Conservation (phyloP, 2,797 vertebrate species). For the Megalops cyprinoides region DNA sequence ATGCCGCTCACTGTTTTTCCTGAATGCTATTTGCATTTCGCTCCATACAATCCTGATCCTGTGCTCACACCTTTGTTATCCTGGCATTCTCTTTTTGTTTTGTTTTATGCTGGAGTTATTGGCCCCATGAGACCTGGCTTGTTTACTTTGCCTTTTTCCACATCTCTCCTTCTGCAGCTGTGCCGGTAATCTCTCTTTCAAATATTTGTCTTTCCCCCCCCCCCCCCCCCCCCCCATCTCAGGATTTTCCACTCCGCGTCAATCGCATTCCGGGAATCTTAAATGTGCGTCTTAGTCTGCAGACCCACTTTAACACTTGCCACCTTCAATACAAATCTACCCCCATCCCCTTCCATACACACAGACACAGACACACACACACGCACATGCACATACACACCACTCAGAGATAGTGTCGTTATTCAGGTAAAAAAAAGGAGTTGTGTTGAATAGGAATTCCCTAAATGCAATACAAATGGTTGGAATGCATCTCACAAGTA, state of each 20-base stretch:
- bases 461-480: background rate
- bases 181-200: constrained; percentile 75
- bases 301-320: constrained; percentile 64
- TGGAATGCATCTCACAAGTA: background rate
- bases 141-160: constrained; percentile 73
- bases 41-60: constrained; percentile 22
- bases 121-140: constrained; percentile 67
- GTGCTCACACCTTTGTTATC: constrained; percentile 20
- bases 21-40: constrained; percentile 46
- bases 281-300: constrained; percentile 58
- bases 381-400: constrained; percentile 32
- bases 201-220: constrained; percentile 81
- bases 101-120: constrained; percentile 52
- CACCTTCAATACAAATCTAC: constrained; percentile 68
- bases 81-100: constrained; percentile 48
- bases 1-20: constrained; percentile 32
- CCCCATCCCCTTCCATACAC: constrained; percentile 25
- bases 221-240: too few species aligned
- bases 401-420: constrained; percentile 30
- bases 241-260: constrained; percentile 41
- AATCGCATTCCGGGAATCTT: constrained; percentile 56
- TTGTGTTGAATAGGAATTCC: constrained; percentile 51
- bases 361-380: constrained; percentile 25
- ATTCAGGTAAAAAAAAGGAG: constrained; percentile 47
- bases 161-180: constrained; percentile 69